phyloP scores from a whole-genome alignment of 2,113 vertebrate genomes.

The Lethenteron camtschaticum region DNA sequence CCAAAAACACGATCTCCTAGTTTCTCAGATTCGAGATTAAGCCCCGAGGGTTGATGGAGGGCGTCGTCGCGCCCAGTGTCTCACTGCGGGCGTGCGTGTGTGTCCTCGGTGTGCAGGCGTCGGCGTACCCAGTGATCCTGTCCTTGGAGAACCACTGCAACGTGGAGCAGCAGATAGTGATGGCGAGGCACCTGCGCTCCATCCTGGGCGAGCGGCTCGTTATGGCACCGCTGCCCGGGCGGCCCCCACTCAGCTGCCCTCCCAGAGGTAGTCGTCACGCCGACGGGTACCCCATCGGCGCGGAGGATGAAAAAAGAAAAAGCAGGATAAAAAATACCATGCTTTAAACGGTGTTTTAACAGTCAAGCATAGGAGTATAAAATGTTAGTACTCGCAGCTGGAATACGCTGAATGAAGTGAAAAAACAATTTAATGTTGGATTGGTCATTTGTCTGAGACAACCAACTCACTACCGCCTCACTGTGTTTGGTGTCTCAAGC shows the following conservation, averaged over 20 bases:
- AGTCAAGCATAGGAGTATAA: not conserved
- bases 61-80: not conserved
- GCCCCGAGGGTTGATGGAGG: not conserved
- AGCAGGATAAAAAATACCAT: not conserved
- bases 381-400: not conserved
- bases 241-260: slow-evolving; percentile 32
- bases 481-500: too few relatives aligned
- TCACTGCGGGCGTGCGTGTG: not conserved
- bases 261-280: slow-evolving; percentile 41
- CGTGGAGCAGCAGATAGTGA: slow-evolving; percentile 63
- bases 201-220: slow-evolving; percentile 64
- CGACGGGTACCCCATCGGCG: not conserved
- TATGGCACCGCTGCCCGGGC: slow-evolving; percentile 25
- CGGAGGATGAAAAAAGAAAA: not conserved
- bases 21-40: not conserved
- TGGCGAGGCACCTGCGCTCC: slow-evolving; percentile 48
- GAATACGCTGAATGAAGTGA: not conserved
- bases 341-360: not conserved
- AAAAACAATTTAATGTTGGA: too few relatives aligned
- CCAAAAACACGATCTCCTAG: not conserved
- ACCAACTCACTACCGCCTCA: too few relatives aligned
- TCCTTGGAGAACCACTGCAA: slow-evolving; percentile 92
- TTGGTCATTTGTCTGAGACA: too few relatives aligned
- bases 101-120: slow-evolving; percentile 23
- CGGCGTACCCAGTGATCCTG: slow-evolving; percentile 64